These are phyloP conservation scores for Leuciscus idus DNA, from an alignment of 2,113 vertebrate genomes.

Conservation along the genomic window DNA sequence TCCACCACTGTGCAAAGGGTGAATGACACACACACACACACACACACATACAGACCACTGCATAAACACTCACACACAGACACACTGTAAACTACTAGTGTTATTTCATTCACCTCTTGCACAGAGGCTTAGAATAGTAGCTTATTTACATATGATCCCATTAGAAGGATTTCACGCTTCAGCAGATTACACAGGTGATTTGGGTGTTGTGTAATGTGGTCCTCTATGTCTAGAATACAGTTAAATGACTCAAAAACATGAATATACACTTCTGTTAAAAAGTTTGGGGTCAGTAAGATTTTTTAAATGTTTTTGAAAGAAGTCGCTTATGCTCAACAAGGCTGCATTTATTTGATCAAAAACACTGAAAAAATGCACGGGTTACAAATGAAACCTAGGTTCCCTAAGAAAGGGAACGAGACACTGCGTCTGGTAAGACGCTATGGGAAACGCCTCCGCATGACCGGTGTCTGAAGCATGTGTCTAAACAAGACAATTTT, in stretches of 20 bases:
- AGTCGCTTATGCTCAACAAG: too few relatives aligned
- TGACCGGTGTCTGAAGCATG: too few relatives aligned
- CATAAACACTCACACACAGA: neutral
- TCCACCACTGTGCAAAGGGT: neutral
- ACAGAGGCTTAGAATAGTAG: conserved; percentile 54
- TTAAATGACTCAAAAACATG: neutral
- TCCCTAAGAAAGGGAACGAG: too few relatives aligned
- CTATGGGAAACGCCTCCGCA: too few relatives aligned
- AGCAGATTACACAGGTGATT: conserved; percentile 37
- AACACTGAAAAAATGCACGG: too few relatives aligned
- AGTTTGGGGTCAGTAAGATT: neutral
- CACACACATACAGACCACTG: neutral
- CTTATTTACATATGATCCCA: conserved; percentile 44
- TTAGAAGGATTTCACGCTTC: conserved; percentile 50
- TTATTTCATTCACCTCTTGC: conserved; percentile 26
- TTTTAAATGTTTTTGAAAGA: neutral
- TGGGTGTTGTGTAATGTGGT: conserved; percentile 37
- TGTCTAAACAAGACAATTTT: too few relatives aligned
- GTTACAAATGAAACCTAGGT: too few relatives aligned
- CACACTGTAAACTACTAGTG: neutral
- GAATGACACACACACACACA: conserved; percentile 37
- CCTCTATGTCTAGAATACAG: neutral
- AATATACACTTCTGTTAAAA: neutral
- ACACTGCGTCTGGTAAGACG: too few relatives aligned
- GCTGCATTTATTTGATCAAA: too few relatives aligned